phyloP scores from a whole-genome alignment of 2,797 vertebrate species.

The Naso thynnoides region DNA sequence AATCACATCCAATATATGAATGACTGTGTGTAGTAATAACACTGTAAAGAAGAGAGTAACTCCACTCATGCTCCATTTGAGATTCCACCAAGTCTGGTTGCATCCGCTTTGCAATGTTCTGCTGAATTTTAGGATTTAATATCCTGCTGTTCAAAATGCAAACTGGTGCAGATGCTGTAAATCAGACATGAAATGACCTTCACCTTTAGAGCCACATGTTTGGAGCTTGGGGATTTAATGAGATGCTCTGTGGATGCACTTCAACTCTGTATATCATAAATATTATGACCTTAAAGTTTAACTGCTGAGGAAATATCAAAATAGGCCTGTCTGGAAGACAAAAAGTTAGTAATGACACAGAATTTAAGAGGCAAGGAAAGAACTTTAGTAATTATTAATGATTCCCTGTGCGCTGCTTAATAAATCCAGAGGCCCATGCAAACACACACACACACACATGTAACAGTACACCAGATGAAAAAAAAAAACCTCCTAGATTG shows the following conservation, averaged over 20 bases:
- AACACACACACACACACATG: background rate
- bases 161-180: slow-evolving; percentile 27
- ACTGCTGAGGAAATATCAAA: slow-evolving; percentile 49
- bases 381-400: background rate
- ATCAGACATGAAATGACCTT: slow-evolving; percentile 45
- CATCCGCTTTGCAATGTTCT: slow-evolving; percentile 8
- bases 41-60: background rate
- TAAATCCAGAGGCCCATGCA: background rate
- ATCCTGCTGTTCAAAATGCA: slow-evolving; percentile 29
- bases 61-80: background rate
- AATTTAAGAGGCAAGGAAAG: background rate
- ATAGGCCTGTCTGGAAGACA: slow-evolving; percentile 34
- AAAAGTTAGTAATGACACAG: slow-evolving; percentile 35
- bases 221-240: slow-evolving; percentile 33
- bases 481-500: background rate
- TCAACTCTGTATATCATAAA: slow-evolving; percentile 37
- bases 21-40: background rate
- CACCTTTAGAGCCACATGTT: slow-evolving; percentile 41
- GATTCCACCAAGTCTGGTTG: background rate
- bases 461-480: background rate
- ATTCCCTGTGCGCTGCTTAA: slow-evolving; percentile 4
- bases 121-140: slow-evolving; percentile 42
- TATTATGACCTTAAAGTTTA: slow-evolving; percentile 31
- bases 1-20: slow-evolving; percentile 13
- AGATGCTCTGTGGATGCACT: slow-evolving; percentile 34